Evolutionary conservation across 2,888 invertebrate species (phyloP).

Genomic region (Cactoblastis cactorum): DNA sequence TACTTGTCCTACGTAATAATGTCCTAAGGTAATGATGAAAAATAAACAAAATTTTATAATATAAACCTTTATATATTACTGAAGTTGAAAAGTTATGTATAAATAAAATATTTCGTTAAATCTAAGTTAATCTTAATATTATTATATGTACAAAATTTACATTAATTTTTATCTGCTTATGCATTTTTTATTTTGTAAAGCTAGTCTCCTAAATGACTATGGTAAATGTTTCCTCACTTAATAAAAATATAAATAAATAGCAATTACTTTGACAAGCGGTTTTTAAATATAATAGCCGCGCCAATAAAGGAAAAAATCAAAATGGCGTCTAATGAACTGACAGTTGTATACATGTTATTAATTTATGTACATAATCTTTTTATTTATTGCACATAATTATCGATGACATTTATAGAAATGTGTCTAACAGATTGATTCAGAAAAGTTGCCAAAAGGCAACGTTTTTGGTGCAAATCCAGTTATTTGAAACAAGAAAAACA

Average conservation of each 20-base stretch:
- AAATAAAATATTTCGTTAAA: slow-evolving; percentile 1
- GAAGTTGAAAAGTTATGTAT: not conserved
- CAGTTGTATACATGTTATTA: too few relatives aligned
- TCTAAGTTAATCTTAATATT: not conserved
- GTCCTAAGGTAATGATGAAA: not conserved
- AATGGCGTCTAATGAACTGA: too few relatives aligned
- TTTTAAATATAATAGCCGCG: not conserved
- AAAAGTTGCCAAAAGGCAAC: too few relatives aligned
- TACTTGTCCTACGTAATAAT: not conserved
- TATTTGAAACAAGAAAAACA: too few relatives aligned
- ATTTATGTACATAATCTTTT: too few relatives aligned
- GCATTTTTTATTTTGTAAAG: not conserved
- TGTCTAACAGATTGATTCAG: too few relatives aligned
- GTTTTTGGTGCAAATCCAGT: too few relatives aligned
- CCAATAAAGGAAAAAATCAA: too few relatives aligned
- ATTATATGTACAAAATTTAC: slow-evolving; percentile 2
- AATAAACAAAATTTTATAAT: not conserved
- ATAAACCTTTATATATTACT: slow-evolving; percentile 6
- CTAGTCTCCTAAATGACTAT: not conserved
- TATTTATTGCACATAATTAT: too few relatives aligned
- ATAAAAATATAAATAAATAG: not conserved
- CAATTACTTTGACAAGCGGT: too few relatives aligned
- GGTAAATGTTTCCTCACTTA: not conserved
- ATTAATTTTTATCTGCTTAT: not conserved
- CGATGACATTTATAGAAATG: too few relatives aligned